phyloP scores from a whole-genome alignment of 2,888 invertebrate genomes.

The Xanthia icteritia region DNA sequence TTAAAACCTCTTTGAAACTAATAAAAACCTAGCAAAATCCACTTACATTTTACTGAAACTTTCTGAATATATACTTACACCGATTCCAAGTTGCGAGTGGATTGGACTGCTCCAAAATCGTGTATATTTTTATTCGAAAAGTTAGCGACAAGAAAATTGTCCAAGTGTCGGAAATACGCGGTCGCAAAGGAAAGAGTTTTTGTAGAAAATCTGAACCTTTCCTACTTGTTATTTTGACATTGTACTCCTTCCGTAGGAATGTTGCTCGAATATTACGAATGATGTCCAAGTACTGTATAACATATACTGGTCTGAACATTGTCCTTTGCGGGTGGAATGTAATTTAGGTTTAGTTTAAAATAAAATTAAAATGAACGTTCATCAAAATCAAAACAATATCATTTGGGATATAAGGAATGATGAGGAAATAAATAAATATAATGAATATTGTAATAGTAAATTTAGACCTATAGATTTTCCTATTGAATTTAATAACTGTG shows the following conservation, averaged over 20 bases:
- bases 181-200: slow-evolving; percentile 23
- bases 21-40: slow-evolving; percentile 52
- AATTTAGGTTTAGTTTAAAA: too few relatives aligned
- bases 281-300: too few relatives aligned
- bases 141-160: slow-evolving; percentile 63
- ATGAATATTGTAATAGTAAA: too few relatives aligned
- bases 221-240: slow-evolving; percentile 26
- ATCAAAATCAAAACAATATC: too few relatives aligned
- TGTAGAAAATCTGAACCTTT: slow-evolving; percentile 31
- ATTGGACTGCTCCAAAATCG: slow-evolving; percentile 62
- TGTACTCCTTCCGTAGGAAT: not conserved
- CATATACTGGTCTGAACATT: too few relatives aligned
- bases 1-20: slow-evolving; percentile 48
- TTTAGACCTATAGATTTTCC: too few relatives aligned
- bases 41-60: slow-evolving; percentile 60
- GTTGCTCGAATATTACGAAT: not conserved
- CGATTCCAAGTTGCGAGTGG: slow-evolving; percentile 60
- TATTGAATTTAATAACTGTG: too few relatives aligned
- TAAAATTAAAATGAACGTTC: too few relatives aligned
- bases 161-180: slow-evolving; percentile 49
- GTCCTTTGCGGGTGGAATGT: too few relatives aligned
- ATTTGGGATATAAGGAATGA: too few relatives aligned
- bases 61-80: slow-evolving; percentile 59
- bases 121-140: slow-evolving; percentile 68
- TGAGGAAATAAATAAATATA: too few relatives aligned